These are phyloP conservation scores for Gymnocypris eckloni DNA, from an alignment of 2,797 vertebrate species.

Conservation along the genomic window DNA sequence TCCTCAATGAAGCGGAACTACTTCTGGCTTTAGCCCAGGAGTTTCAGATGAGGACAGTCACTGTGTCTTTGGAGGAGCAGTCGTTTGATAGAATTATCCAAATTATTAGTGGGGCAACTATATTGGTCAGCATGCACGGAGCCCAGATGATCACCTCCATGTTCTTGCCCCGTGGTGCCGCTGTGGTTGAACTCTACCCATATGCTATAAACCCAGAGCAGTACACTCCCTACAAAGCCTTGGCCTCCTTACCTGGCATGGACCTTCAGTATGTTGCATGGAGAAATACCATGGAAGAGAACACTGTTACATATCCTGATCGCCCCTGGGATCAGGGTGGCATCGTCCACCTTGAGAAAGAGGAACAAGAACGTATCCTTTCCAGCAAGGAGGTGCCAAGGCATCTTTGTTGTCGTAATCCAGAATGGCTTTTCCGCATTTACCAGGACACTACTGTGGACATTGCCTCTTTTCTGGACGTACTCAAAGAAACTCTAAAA, in stretches of 20 bases:
- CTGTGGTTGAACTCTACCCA: conserved; percentile 92
- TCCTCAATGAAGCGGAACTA: conserved; percentile 94
- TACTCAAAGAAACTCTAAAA: conserved; percentile 84
- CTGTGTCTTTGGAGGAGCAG: conserved; percentile 92
- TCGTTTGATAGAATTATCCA: conserved; percentile 85
- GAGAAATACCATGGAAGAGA: conserved; percentile 87
- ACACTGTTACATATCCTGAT: conserved; percentile 87
- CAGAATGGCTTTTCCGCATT: conserved; percentile 97
- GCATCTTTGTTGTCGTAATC: conserved; percentile 95
- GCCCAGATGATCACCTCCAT: conserved; percentile 92
- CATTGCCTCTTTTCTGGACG: conserved; percentile 86
- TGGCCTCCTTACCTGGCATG: conserved; percentile 92
- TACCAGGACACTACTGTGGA: conserved; percentile 97
- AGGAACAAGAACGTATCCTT: conserved; percentile 89
- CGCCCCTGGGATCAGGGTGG: conserved; percentile 96
- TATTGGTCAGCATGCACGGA: conserved; percentile 97
- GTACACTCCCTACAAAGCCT: conserved; percentile 95
- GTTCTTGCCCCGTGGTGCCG: conserved; percentile 92
- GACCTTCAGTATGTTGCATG: conserved; percentile 96
- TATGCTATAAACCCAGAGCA: conserved; percentile 95
- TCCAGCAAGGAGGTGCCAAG: conserved; percentile 89
- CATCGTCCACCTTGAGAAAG: conserved; percentile 88
- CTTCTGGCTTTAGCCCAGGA: conserved; percentile 92
- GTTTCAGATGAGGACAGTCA: conserved; percentile 95
- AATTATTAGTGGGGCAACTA: conserved; percentile 87